A percentile compares a stretch with the other conserved stretches of the same genome.
Evolutionary conservation across 2,888 invertebrate species (phyloP).

Genomic region (Malachius bipustulatus): DNA sequence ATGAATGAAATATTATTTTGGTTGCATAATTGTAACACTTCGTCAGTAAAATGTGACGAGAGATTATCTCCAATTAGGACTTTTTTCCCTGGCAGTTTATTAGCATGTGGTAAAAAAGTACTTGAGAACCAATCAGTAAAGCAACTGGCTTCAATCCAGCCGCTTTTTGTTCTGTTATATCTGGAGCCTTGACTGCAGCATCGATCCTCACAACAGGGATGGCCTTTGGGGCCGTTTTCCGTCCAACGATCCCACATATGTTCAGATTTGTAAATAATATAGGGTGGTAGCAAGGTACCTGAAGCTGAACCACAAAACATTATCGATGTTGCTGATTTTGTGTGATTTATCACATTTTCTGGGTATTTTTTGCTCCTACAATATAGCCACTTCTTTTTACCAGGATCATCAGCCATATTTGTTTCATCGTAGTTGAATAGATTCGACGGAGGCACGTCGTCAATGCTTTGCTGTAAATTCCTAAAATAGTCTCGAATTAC

Average conservation of each 20-base stretch:
- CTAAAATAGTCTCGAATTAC: constrained; percentile 19
- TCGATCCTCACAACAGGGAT: too few species aligned
- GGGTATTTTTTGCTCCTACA: constrained; percentile 1
- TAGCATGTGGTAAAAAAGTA: too few species aligned
- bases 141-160: constrained; percentile 12
- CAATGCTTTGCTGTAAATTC: constrained; percentile 15
- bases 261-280: constrained; percentile 31
- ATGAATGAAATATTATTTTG: constrained; percentile 1
- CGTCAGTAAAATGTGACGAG: too few species aligned
- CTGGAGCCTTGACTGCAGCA: too few species aligned
- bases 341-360: neutral
- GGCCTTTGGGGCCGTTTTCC: too few species aligned
- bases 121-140: too few species aligned
- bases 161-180: too few species aligned
- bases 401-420: constrained; percentile 25
- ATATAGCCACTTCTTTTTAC: constrained; percentile 8
- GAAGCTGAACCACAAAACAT: too few species aligned
- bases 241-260: too few species aligned
- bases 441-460: constrained; percentile 15
- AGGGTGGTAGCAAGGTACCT: constrained; percentile 28
- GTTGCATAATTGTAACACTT: constrained; percentile 1
- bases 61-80: too few species aligned
- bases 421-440: constrained; percentile 28
- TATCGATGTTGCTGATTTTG: too few species aligned
- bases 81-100: too few species aligned